phyloP scores from a whole-genome alignment of 2,888 invertebrate species.

The Synanthedon andrenaeformis region DNA sequence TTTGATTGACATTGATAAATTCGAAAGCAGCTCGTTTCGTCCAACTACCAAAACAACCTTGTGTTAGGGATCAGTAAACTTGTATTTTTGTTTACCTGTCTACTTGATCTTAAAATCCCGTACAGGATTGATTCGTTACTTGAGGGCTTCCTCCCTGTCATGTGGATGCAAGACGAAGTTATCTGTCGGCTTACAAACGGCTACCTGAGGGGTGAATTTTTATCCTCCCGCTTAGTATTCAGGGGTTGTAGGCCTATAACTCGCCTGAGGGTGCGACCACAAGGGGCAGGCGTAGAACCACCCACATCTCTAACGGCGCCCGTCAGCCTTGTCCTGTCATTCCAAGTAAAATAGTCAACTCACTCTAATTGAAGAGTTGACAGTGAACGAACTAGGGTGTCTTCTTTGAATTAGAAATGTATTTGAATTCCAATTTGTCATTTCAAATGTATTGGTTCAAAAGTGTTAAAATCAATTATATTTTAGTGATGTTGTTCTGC shows the following conservation, averaged over 20 bases:
- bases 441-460: neutral
- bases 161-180: conserved; percentile 36
- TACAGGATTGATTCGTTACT: conserved; percentile 52
- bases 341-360: conserved; percentile 25
- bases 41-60: conserved; percentile 11
- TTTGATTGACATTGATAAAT: too few relatives aligned
- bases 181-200: conserved; percentile 55
- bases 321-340: conserved; percentile 30
- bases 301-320: conserved; percentile 32
- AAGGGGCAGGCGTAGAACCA: conserved; percentile 36
- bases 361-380: neutral
- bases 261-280: conserved; percentile 47
- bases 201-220: conserved; percentile 59
- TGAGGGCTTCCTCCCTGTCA: conserved; percentile 42
- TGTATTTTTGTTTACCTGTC: conserved; percentile 42
- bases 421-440: neutral
- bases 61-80: conserved; percentile 41
- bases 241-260: conserved; percentile 52
- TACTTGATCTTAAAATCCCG: conserved; percentile 41
- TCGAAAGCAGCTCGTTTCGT: conserved; percentile 1
- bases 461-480: neutral
- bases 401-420: neutral
- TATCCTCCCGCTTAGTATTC: conserved; percentile 60
- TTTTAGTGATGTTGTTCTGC: too few relatives aligned
- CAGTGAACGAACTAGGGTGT: neutral